Evolutionary conservation across 2,888 invertebrate genomes (phyloP), one percentile per base, ranked within the genome.

Genomic region (Ecliptopera silaceata): DNA sequence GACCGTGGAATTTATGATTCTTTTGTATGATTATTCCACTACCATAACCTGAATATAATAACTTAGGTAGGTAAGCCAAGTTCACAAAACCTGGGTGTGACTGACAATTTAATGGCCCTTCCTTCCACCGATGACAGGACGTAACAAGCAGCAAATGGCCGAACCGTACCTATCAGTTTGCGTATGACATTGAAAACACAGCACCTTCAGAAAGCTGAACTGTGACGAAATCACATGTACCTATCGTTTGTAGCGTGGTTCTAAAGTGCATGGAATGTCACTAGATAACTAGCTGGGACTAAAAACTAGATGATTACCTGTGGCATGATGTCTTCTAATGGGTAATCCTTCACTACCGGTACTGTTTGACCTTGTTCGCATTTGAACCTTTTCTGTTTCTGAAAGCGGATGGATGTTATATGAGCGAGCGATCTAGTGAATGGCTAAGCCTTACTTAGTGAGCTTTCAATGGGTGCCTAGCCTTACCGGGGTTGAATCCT

Each of bases 281-380:
- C 59, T 50, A 61, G 48, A 43, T 58, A 46, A 59, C 45, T 41
- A 58, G 48, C 31, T 36, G 32, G 41, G 36, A 26, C 43, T 46
- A 41, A 39, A 18, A 39, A 52, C 53, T 52, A 55, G 41, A 51
- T 20, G 13, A 56, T 79, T 77, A 91, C 92, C 92, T 91, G 92
- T 82, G 87, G 91, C 88, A 87, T 92, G 91, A 88, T 91, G 91
- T 91, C 92, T 90, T 89, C 92, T 85, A 82, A 92, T 90, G 61
- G 92, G 88, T 81, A 92, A 84, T 82, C 92, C 92, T 88, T 92
- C 92, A 77, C 92, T 92, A 75, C 92, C 92, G 79, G 92, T 91
- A 80, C 92, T 92, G 69, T 92, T 92, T 57, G 92, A 92, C 82
- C 92, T 84, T 79, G 91, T 86, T 83, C 92, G 81, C 87, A 92